Base-by-base conservation (phyloP, 2,888 invertebrate genomes). In the Ctenicera cuprea region DNA sequence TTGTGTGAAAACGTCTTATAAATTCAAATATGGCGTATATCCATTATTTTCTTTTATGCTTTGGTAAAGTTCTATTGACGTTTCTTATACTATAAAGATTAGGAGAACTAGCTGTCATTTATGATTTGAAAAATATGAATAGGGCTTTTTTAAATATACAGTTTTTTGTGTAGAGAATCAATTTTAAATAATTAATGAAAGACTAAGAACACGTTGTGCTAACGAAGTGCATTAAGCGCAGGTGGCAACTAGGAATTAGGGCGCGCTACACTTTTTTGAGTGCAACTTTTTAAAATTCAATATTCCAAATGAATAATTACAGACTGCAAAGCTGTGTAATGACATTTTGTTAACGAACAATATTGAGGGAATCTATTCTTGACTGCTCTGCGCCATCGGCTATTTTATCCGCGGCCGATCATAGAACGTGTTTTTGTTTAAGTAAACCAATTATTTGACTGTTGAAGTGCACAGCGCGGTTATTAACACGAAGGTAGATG, bases 391-490 rank as follows among this genome's bases (percentile, higher is more conserved):
- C 64, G 59, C 52, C 71, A 62, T 71, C 69, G 74, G 59, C 74
- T 54, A 71, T 74, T 74, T 71, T 71, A 71, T 50, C 43, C 50
- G 64, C 69, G 38, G 52, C 63, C 52, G 69, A 72, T 75, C 64
- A 67, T 37, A 54, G 72, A 77, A 81, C 80, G 81, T 81, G 81
- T 79, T 80, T 81, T 78, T 77, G 77, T 79, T 76, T 81, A 81
- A 81, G 80, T 77, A 80, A 81, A 81, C 80, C 72, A 81, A 81
- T 81, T 81, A 81, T 76, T 67, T 73, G 70, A 75, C 72, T 71
- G 75, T 69, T 75, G 69, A 75, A 75, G 67, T 72, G 69, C 45
- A 68, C 52, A 73, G 52, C 54, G 69, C 54, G 68, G 72, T 70
- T 74, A 74, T 71, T 74, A 74, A 74, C 68, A 68, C 45, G 65